phyloP scores from a whole-genome alignment of 2,797 vertebrate species.

The Apogon hyalosoma region DNA sequence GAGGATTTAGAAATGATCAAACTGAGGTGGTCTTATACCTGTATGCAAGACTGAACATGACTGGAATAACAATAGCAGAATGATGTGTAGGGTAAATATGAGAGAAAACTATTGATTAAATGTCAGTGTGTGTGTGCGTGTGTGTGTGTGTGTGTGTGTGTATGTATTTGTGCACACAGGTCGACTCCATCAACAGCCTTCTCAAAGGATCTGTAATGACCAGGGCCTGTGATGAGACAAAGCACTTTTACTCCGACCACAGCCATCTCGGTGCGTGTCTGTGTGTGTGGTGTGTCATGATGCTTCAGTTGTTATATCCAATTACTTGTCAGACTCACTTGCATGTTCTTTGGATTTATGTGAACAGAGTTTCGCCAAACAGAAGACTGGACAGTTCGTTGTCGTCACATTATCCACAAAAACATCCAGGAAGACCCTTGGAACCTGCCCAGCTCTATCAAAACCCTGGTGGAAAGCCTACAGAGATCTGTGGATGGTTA shows the following conservation, averaged over 20 bases:
- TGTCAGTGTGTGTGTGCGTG: constrained; percentile 2
- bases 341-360: constrained; percentile 16
- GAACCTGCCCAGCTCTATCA: constrained; percentile 98
- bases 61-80: not conserved
- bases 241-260: constrained; percentile 95
- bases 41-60: constrained; percentile 4
- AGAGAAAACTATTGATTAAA: constrained; percentile 18
- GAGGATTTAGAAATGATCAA: too few relatives aligned
- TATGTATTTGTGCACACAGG: constrained; percentile 82
- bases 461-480: constrained; percentile 94
- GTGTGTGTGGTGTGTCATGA: constrained; percentile 5
- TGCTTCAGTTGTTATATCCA: not conserved
- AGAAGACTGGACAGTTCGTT: constrained; percentile 91
- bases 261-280: constrained; percentile 89
- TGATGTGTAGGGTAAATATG: not conserved
- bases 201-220: constrained; percentile 94
- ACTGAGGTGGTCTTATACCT: not conserved
- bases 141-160: constrained; percentile 4
- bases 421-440: constrained; percentile 98
- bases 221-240: constrained; percentile 96
- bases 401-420: constrained; percentile 91
- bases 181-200: constrained; percentile 95
- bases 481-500: constrained; percentile 95
- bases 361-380: constrained; percentile 93
- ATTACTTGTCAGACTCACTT: constrained; percentile 5